These are phyloP conservation scores for Taenioides sp. DNA, from an alignment of 2,797 vertebrate species.

Conservation along the genomic window DNA sequence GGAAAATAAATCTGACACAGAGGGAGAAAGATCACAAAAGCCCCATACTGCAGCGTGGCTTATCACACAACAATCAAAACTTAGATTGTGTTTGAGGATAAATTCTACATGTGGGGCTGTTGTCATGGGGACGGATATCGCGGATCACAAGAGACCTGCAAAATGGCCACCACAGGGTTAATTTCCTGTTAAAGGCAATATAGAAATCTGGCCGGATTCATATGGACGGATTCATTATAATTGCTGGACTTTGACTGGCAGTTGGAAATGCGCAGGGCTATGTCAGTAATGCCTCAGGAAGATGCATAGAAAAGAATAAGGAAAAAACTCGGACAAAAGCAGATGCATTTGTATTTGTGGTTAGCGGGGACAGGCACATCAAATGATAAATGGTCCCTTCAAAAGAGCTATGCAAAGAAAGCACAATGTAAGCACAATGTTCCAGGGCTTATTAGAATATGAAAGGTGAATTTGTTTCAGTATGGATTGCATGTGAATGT, in stretches of 20 bases:
- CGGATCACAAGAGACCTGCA: not conserved
- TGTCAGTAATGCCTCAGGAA: conserved; percentile 24
- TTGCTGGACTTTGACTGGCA: conserved; percentile 36
- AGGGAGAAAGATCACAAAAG: conserved; percentile 38
- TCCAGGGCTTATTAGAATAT: not conserved
- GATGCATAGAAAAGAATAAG: conserved; percentile 29
- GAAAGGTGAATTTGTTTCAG: conserved; percentile 6
- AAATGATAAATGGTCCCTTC: conserved; percentile 15
- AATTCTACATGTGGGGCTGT: conserved; percentile 33
- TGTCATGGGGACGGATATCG: conserved; percentile 37
- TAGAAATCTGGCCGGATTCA: conserved; percentile 19
- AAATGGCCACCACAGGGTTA: conserved; percentile 23
- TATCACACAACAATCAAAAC: conserved; percentile 52
- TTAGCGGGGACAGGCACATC: conserved; percentile 14
- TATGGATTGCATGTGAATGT: not conserved
- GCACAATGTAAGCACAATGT: conserved; percentile 8
- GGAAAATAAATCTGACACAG: conserved; percentile 65
- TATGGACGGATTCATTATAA: conserved; percentile 16
- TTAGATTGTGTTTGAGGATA: conserved; percentile 44
- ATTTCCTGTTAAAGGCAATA: conserved; percentile 44
- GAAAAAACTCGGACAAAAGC: conserved; percentile 16
- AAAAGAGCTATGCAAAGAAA: conserved; percentile 12
- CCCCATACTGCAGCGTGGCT: conserved; percentile 30
- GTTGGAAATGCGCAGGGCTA: conserved; percentile 30
- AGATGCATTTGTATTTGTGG: conserved; percentile 12